Conservation (phyloP, 2,888 invertebrate species). For the Nineta flava region DNA sequence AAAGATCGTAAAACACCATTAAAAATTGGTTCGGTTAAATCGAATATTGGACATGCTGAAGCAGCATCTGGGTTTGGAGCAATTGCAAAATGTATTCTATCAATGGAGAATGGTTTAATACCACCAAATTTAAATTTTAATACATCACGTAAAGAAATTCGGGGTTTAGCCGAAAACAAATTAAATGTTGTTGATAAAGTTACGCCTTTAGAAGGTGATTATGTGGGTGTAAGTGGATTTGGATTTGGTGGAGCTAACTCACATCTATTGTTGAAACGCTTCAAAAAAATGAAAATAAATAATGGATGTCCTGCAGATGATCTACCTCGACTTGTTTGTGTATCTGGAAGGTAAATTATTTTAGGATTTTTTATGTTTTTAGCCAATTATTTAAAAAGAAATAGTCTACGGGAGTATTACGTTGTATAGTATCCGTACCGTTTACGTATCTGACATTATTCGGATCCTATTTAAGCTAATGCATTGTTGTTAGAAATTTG, state of each 20-base stretch:
- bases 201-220: constrained; percentile 53
- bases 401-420: neutral
- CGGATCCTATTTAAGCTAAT: no score
- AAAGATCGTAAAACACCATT: constrained; percentile 56
- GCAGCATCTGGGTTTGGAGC: constrained; percentile 72
- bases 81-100: constrained; percentile 51
- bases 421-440: no score
- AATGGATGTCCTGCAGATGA: constrained; percentile 43
- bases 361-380: neutral
- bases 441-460: no score
- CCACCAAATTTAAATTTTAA: constrained; percentile 76
- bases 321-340: constrained; percentile 54
- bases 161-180: constrained; percentile 42
- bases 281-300: constrained; percentile 42
- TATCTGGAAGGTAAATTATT: constrained; percentile 38
- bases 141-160: constrained; percentile 32
- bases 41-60: constrained; percentile 88
- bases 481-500: no score
- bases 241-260: constrained; percentile 88
- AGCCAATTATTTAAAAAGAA: neutral
- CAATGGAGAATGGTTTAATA: constrained; percentile 63
- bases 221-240: constrained; percentile 77
- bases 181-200: constrained; percentile 57
- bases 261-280: constrained; percentile 48
- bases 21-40: constrained; percentile 79